Evolutionary conservation across 2,797 vertebrate species (phyloP).

Genomic region (Pteropus rufus): DNA sequence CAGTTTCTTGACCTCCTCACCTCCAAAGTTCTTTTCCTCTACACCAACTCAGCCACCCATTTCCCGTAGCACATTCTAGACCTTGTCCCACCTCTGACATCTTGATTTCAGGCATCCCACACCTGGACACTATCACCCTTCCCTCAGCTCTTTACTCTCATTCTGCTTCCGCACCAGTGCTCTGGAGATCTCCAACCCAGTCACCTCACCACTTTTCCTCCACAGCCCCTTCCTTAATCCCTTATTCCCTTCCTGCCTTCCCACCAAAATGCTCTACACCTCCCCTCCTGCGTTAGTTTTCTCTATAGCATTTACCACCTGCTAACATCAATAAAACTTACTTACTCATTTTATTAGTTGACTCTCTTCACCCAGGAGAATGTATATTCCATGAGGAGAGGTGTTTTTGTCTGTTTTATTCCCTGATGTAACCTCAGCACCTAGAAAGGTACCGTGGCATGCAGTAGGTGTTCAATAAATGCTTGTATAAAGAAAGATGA

Average conservation of each 20-base stretch:
- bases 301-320: background rate
- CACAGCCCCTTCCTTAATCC: background rate
- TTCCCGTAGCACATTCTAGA: background rate
- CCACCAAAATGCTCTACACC: background rate
- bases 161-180: background rate
- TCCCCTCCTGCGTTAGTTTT: background rate
- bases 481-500: background rate
- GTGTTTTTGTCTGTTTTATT: background rate
- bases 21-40: background rate
- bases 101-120: background rate
- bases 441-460: background rate
- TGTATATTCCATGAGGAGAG: background rate
- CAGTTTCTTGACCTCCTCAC: background rate
- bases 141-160: background rate
- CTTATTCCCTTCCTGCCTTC: background rate
- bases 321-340: background rate
- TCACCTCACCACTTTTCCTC: background rate
- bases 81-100: background rate
- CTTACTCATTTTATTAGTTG: background rate
- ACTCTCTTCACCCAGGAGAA: background rate
- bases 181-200: accelerated
- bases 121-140: background rate
- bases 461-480: background rate
- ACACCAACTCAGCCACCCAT: background rate
- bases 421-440: background rate